These are phyloP conservation scores for Morpho deidamia DNA, from an alignment of 2,888 invertebrate genomes.

Conservation along the genomic window DNA sequence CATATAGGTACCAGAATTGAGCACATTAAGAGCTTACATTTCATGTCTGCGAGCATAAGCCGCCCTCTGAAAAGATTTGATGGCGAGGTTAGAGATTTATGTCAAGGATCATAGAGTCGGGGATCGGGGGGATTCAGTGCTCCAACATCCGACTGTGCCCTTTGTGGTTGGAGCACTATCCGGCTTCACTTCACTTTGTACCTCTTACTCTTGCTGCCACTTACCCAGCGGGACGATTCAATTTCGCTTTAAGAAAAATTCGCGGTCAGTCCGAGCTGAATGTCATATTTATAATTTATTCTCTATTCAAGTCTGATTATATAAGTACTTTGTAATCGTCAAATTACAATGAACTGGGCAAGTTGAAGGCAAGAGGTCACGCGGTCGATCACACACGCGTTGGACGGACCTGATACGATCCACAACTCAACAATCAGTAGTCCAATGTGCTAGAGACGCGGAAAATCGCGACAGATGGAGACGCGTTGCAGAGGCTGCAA, in stretches of 20 bases:
- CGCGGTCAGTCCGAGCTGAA: conserved; percentile 37
- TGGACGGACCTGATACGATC: no score
- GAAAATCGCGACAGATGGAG: no score
- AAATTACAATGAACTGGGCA: no score
- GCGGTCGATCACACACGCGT: no score
- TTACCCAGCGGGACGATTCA: conserved; percentile 72
- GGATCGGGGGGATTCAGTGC: conserved; percentile 73
- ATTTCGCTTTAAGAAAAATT: conserved; percentile 67
- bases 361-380: no score
- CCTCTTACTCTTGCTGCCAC: conserved; percentile 66
- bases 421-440: no score
- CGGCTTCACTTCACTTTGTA: conserved; percentile 72
- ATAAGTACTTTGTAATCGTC: no score
- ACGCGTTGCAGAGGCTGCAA: no score
- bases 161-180: conserved; percentile 75
- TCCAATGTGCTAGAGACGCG: no score
- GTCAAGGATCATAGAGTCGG: conserved; percentile 76
- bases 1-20: conserved; percentile 42
- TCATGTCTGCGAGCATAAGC: conserved; percentile 68
- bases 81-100: conserved; percentile 76
- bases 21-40: conserved; percentile 65
- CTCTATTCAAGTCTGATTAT: no score
- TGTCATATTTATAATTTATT: conserved; percentile 20
- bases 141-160: conserved; percentile 72
- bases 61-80: conserved; percentile 74